Base-by-base conservation (phyloP, 2,113 vertebrate genomes). In the Stomatorhinus ivindoensis region DNA sequence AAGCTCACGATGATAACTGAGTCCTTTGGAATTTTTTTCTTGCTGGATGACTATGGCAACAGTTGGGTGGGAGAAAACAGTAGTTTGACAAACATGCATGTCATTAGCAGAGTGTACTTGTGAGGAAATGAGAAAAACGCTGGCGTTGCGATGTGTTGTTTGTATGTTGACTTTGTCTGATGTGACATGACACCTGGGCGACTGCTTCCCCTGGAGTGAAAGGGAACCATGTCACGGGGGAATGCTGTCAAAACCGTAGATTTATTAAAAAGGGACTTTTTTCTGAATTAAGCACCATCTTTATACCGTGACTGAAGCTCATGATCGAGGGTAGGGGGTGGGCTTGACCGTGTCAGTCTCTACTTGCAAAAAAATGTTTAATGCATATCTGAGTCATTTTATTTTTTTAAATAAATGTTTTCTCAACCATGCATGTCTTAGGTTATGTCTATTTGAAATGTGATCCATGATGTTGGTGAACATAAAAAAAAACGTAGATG, bases 331-430 rank as follows among this genome's bases (percentile, higher is more conserved):
- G n/a, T 69, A 65, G 27, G 61, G 24, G 61, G 73, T 39, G 73
- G 35, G 15, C 73, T 76, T 76, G 69, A 76, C 24, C 3, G 5
- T 73, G 24, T 61, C 55, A 65, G 24, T 65, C 61, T 65, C n/a
- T 65, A 65, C n/a, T 27, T 69, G 61, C n/a, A 13, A 69, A 69
- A 51, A 51, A 51, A 21, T 17, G 35, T 42, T 80, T 39, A 42
- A 80, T 80, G 69, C 31, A 19, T 39, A 80, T 31, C 24, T 19
- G 35, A 76, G 35, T 76, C 15, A 42, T 42, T 39, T 80, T 80
- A 80, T 80, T 80, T 80, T 80, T 80, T 80, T 80, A 69, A 69
- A 69, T 69, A 69, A 69, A 69, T 65, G n/a, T 39, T 76, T 76
- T 76, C 15, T 76, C 15, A 76, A 76, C 7, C 69, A 76, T 39